Conservation (phyloP, 2,113 vertebrate species). For the Takifugu bimaculatus region DNA sequence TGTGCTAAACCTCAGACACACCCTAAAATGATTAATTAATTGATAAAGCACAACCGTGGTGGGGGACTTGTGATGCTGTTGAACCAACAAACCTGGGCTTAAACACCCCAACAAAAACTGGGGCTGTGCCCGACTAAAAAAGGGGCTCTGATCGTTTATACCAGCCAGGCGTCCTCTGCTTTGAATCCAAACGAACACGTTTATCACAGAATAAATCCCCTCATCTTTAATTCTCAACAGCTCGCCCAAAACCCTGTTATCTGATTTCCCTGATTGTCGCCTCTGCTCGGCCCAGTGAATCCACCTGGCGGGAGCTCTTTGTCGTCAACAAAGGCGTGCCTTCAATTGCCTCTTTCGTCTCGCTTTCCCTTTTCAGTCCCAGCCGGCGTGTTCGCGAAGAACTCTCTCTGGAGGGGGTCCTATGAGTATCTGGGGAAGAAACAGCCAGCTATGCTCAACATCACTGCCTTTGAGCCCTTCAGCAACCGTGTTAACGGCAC, state of each 20-base stretch:
- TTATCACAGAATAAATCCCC: no score
- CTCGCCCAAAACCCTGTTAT: not conserved
- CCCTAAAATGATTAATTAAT: no score
- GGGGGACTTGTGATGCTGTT: no score
- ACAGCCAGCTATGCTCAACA: conserved; percentile 94
- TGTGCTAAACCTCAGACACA: no score
- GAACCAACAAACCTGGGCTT: no score
- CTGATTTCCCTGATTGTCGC: not conserved
- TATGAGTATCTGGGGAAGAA: conserved; percentile 97
- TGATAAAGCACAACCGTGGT: no score
- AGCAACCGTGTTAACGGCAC: conserved; percentile 91
- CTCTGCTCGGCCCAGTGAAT: not conserved
- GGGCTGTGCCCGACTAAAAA: no score
- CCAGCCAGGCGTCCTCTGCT: no score
- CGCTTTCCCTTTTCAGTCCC: conserved; percentile 76
- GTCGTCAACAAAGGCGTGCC: not conserved
- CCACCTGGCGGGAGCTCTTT: not conserved
- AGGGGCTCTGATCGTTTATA: no score
- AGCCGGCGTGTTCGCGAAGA: conserved; percentile 89
- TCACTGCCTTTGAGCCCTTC: conserved; percentile 85
- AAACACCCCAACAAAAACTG: no score
- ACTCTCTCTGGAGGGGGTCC: conserved; percentile 95
- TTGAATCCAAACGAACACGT: no score
- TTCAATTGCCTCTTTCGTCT: not conserved
- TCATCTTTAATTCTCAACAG: not conserved